A percentile compares a stretch with the other conserved stretches of the same genome.
Evolutionary conservation across 1,140 invertebrate species (phyloP).

Genomic region (Drosophila mauritiana): DNA sequence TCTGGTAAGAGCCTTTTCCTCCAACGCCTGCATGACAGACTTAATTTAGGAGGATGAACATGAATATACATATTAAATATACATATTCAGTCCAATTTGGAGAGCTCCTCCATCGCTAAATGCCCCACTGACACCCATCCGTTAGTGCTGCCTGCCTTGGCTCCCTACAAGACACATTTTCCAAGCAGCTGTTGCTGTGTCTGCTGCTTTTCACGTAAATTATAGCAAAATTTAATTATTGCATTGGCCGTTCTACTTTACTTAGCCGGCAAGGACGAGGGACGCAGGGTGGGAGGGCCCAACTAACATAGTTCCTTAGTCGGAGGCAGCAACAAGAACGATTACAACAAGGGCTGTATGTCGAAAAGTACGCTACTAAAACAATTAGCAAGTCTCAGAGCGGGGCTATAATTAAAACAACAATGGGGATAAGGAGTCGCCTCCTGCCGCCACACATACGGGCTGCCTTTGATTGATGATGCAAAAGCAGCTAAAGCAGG

Average conservation of each 20-base stretch:
- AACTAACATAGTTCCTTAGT: conserved; percentile 66
- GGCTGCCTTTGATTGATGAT: conserved; percentile 73
- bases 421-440: conserved; percentile 39
- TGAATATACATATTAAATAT: conserved; percentile 11
- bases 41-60: conserved; percentile 17
- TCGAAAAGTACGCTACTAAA: conserved; percentile 77
- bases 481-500: conserved; percentile 57
- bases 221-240: conserved; percentile 75
- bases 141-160: conserved; percentile 10
- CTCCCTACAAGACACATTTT: conserved; percentile 19
- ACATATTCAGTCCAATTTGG: conserved; percentile 12
- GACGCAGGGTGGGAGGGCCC: not conserved
- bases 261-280: conserved; percentile 4
- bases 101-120: conserved; percentile 24
- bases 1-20: not conserved
- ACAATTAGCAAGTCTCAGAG: conserved; percentile 71
- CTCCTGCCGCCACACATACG: conserved; percentile 9
- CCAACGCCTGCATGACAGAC: not conserved
- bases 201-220: conserved; percentile 62
- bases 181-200: conserved; percentile 58
- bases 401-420: conserved; percentile 74
- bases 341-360: conserved; percentile 32
- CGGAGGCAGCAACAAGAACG: conserved; percentile 12
- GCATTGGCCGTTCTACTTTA: conserved; percentile 55
- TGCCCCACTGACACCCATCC: conserved; percentile 40